Conservation (phyloP, 64 coral and sea anemone species). For the Porites australiensis region DNA sequence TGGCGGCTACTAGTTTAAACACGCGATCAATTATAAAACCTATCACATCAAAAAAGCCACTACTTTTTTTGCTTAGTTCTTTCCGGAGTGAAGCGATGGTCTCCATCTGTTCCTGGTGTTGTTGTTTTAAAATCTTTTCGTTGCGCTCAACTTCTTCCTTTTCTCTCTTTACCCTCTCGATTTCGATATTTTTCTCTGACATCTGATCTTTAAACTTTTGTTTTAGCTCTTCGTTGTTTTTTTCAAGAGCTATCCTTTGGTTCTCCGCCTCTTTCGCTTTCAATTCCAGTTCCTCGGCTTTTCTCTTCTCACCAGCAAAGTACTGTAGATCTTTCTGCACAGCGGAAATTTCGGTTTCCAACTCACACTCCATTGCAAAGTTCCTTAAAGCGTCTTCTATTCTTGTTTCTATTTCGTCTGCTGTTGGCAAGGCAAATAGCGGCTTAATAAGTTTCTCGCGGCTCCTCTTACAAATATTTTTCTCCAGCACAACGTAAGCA, state of each 20-base stretch:
- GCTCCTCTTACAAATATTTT: slow-evolving; percentile 61
- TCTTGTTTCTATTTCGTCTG: background rate
- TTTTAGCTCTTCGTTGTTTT: slow-evolving; percentile 34
- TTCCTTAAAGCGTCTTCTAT: slow-evolving; percentile 6
- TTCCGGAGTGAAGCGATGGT: background rate
- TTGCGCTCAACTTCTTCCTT: background rate
- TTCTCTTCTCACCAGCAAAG: slow-evolving; percentile 1
- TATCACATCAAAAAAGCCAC: background rate
- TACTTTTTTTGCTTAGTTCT: background rate
- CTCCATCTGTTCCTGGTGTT: background rate
- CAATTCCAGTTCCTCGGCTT: slow-evolving; percentile 3
- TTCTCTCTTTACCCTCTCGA: background rate
- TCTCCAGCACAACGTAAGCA: slow-evolving; percentile 63
- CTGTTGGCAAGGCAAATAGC: background rate
- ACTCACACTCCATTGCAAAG: slow-evolving; percentile 51
- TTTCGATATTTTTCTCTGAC: background rate
- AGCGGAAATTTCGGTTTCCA: slow-evolving; percentile 32
- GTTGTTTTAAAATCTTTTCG: background rate
- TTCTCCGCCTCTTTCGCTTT: slow-evolving; percentile 32
- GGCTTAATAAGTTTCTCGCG: slow-evolving; percentile 56
- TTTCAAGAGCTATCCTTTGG: background rate
- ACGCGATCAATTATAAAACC: too few relatives aligned
- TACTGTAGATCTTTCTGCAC: slow-evolving; percentile 18
- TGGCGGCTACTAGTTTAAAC: too few relatives aligned
- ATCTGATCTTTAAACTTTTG: slow-evolving; percentile 10